phyloP scores from a whole-genome alignment of 2,888 invertebrate genomes.

The Caradrina kadenii region DNA sequence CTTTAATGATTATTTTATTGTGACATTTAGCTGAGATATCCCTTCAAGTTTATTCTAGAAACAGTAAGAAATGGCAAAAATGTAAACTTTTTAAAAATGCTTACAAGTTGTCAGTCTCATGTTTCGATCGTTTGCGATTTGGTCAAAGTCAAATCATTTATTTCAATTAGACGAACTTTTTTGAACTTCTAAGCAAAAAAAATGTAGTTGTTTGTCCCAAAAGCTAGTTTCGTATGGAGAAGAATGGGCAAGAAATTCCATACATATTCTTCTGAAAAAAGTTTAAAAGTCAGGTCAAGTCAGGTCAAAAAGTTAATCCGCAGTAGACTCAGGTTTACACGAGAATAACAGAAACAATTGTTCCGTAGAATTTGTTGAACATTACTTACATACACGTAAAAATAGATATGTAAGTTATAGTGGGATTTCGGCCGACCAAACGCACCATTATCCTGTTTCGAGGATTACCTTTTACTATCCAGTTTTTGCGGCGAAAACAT shows the following conservation, averaged over 20 bases:
- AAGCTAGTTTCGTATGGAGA: too few relatives aligned
- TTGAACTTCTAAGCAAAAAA: too few relatives aligned
- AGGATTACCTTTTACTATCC: conserved; percentile 56
- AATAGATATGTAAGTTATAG: conserved; percentile 48
- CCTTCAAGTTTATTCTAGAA: not conserved
- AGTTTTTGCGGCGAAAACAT: conserved; percentile 53
- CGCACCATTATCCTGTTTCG: conserved; percentile 58
- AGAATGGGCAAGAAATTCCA: too few relatives aligned
- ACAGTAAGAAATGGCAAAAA: too few relatives aligned
- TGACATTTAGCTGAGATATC: not conserved
- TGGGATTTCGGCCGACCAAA: conserved; percentile 48
- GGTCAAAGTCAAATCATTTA: too few relatives aligned
- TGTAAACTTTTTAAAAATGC: too few relatives aligned
- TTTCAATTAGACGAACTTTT: too few relatives aligned
- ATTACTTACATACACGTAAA: conserved; percentile 19
- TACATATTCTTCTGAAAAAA: too few relatives aligned
- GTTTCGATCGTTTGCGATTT: too few relatives aligned
- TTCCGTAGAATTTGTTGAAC: conserved; percentile 26
- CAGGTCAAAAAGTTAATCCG: not conserved
- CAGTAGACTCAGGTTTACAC: conserved; percentile 20
- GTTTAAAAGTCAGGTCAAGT: too few relatives aligned
- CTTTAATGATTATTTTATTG: not conserved
- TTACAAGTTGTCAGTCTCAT: too few relatives aligned
- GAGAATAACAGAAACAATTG: conserved; percentile 13
- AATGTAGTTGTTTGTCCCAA: too few relatives aligned